phyloP scores from a whole-genome alignment of 1,140 invertebrate genomes.

The Sycobia sp. region DNA sequence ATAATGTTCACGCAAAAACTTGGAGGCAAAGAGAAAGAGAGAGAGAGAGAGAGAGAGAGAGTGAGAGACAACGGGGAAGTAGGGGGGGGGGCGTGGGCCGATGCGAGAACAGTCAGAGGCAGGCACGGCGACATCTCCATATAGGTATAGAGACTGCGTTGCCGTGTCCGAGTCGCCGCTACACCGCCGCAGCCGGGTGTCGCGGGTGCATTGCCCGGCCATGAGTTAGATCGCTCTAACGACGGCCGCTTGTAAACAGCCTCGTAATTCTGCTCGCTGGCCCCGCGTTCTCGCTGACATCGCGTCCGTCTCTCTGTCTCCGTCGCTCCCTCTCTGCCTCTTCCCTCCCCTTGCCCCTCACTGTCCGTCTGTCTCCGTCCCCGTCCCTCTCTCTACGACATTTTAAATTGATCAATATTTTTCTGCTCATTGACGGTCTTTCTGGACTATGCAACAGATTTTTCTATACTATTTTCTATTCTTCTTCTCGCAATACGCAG shows the following conservation, averaged over 20 bases:
- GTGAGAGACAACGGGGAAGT: not conserved
- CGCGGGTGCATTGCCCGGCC: conserved; percentile 53
- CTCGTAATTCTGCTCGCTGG: conserved; percentile 47
- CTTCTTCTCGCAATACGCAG: too few relatives aligned
- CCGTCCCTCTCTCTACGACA: not conserved
- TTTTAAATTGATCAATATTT: not conserved
- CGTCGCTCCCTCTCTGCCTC: not conserved
- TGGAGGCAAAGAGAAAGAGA: too few relatives aligned
- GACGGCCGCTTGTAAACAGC: conserved; percentile 53
- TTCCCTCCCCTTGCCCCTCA: not conserved
- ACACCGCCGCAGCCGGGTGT: conserved; percentile 23
- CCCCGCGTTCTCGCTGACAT: conserved; percentile 14
- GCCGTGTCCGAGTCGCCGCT: not conserved
- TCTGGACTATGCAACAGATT: too few relatives aligned
- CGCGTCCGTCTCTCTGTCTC: conserved; percentile 23
- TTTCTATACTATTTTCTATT: too few relatives aligned
- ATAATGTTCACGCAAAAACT: too few relatives aligned
- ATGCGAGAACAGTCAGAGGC: not conserved
- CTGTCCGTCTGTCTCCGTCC: not conserved
- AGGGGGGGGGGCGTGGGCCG: not conserved
- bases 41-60: too few relatives aligned
- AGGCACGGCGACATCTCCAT: too few relatives aligned
- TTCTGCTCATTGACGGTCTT: too few relatives aligned
- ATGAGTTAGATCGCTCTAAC: conserved; percentile 56
- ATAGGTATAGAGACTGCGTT: too few relatives aligned